Percentiles rank a stretch among this genome's conserved stretches.
Conservation (phyloP, 92 coral and sea anemone genomes). For the Galaxea fascicularis region DNA sequence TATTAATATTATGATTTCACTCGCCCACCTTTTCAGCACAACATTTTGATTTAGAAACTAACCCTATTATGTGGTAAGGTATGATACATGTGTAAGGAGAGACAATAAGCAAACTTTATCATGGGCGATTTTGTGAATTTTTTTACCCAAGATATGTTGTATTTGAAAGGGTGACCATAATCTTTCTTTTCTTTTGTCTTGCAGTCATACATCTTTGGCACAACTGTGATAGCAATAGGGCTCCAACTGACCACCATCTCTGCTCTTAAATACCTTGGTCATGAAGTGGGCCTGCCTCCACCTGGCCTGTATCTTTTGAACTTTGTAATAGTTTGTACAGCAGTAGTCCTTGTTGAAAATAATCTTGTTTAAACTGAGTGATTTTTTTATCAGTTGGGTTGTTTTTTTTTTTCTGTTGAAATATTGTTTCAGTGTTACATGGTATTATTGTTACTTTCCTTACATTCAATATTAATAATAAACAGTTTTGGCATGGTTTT, state of each 20-base stretch:
- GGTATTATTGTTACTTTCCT: constrained; percentile 8
- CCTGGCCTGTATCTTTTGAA: constrained; percentile 84
- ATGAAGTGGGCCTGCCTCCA: constrained; percentile 80
- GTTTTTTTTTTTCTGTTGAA: too few species aligned
- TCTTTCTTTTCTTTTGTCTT: constrained; percentile 21
- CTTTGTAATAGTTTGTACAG: not conserved
- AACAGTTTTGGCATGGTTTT: constrained; percentile 85
- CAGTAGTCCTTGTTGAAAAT: not conserved
- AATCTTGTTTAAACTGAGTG: not conserved
- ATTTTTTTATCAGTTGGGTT: not conserved
- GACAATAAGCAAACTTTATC: too few species aligned
- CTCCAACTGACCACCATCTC: constrained; percentile 78
- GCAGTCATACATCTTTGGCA: constrained; percentile 84
- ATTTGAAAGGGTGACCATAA: not conserved
- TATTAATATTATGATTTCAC: too few species aligned
- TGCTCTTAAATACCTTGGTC: constrained; percentile 61
- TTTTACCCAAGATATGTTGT: too few species aligned
- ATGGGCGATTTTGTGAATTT: too few species aligned
- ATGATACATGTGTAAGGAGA: too few species aligned
- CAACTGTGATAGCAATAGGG: constrained; percentile 88
- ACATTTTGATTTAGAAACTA: too few species aligned
- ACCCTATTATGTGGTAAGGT: too few species aligned
- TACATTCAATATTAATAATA: not conserved
- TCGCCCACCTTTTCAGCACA: too few species aligned
- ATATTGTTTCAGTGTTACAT: not conserved